phyloP scores from a whole-genome alignment of 1,140 invertebrate species.

The Plodia interpunctella region DNA sequence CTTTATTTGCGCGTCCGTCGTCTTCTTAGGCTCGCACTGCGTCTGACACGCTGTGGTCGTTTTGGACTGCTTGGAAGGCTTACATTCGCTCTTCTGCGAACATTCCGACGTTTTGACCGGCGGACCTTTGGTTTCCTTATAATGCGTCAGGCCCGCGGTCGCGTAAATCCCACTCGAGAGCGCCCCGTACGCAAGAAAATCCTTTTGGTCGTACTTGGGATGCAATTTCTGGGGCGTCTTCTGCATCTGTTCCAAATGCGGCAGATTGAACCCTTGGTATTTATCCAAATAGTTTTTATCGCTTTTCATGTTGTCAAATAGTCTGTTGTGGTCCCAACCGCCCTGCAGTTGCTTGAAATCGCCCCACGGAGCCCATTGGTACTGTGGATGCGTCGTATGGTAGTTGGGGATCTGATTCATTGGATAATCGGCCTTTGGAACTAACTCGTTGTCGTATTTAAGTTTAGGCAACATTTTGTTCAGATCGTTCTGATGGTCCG shows the following conservation, averaged over 20 bases:
- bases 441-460: slow-evolving; percentile 74
- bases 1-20: slow-evolving; percentile 61
- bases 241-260: slow-evolving; percentile 76
- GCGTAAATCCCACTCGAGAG: slow-evolving; percentile 62
- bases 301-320: slow-evolving; percentile 67
- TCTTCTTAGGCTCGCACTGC: slow-evolving; percentile 67
- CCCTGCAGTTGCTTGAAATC: slow-evolving; percentile 67
- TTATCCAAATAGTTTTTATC: slow-evolving; percentile 74
- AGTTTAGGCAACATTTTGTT: slow-evolving; percentile 77
- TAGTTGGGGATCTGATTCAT: slow-evolving; percentile 81
- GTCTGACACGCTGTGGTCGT: slow-evolving; percentile 71
- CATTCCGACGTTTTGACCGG: slow-evolving; percentile 57
- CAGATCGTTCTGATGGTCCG: slow-evolving; percentile 58
- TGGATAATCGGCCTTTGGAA: slow-evolving; percentile 74
- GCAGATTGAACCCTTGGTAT: slow-evolving; percentile 76
- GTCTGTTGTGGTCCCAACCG: slow-evolving; percentile 71
- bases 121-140: slow-evolving; percentile 64
- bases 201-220: slow-evolving; percentile 70
- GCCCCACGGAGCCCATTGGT: slow-evolving; percentile 80
- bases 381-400: slow-evolving; percentile 78
- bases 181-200: slow-evolving; percentile 72
- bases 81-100: slow-evolving; percentile 67
- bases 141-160: slow-evolving; percentile 60
- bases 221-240: slow-evolving; percentile 74
- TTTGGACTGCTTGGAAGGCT: slow-evolving; percentile 69